These are phyloP conservation scores for Platycnemis pennipes DNA, from an alignment of 2,888 invertebrate species.

Conservation along the genomic window DNA sequence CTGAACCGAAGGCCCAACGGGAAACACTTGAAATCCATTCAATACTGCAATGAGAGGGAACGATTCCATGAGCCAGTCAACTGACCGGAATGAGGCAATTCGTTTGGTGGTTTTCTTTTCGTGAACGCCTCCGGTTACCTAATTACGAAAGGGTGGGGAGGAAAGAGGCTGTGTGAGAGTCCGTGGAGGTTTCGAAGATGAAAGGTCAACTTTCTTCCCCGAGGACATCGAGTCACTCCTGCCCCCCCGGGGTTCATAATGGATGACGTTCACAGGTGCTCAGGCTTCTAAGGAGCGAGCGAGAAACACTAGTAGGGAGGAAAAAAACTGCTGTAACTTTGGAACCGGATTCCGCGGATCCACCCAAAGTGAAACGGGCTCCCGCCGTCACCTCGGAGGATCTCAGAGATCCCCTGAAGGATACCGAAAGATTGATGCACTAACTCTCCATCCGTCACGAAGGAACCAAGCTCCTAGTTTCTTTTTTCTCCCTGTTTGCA, in stretches of 20 bases:
- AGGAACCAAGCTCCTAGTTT: neutral
- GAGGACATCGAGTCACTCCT: neutral
- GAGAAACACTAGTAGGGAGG: neutral
- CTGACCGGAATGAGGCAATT: neutral
- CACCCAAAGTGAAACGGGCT: neutral
- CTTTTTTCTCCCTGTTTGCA: neutral
- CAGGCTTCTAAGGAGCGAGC: neutral
- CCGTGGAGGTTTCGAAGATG: neutral
- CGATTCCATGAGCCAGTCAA: neutral
- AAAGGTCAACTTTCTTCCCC: neutral
- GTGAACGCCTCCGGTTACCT: neutral
- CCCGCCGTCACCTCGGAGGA: neutral
- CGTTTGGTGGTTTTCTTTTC: neutral
- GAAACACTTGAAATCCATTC: too few species aligned
- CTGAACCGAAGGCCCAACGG: too few species aligned
- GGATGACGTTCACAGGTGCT: neutral
- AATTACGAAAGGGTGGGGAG: neutral
- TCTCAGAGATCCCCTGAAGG: neutral
- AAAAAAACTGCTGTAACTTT: neutral
- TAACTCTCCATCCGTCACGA: neutral
- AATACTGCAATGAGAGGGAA: too few species aligned
- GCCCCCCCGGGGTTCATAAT: neutral
- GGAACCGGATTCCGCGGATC: conserved; percentile 8
- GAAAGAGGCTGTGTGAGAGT: neutral
- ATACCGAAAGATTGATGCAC: neutral